These are phyloP conservation scores for Melanchra persicariae DNA, from an alignment of 2,888 invertebrate species.

Conservation along the genomic window DNA sequence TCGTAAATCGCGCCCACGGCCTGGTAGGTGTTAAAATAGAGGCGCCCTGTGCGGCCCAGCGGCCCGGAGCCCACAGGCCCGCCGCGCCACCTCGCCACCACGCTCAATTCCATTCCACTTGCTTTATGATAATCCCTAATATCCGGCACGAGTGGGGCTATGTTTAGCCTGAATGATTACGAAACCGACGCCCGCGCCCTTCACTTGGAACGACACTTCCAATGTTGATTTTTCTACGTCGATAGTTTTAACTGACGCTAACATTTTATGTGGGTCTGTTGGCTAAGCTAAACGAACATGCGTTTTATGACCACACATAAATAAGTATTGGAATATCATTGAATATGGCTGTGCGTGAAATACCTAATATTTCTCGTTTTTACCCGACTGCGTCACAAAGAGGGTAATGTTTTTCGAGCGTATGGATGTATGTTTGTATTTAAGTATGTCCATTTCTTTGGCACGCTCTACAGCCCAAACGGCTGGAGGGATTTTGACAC, in stretches of 20 bases:
- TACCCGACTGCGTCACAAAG: too few relatives aligned
- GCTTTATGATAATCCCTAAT: conserved; percentile 90
- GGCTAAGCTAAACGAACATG: conserved; percentile 36
- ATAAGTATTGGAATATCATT: conserved; percentile 15
- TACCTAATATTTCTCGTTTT: conserved; percentile 8
- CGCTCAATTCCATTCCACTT: conserved; percentile 85
- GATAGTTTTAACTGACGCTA: conserved; percentile 59
- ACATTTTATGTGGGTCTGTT: conserved; percentile 58
- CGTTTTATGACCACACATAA: conserved; percentile 27
- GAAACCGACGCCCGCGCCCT: conserved; percentile 72
- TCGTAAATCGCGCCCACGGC: conserved; percentile 89
- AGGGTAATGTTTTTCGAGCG: too few relatives aligned
- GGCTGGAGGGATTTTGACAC: too few relatives aligned
- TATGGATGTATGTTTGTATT: too few relatives aligned
- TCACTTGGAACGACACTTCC: conserved; percentile 62
- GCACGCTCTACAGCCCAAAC: too few relatives aligned
- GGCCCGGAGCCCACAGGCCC: conserved; percentile 56
- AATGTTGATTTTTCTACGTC: conserved; percentile 65
- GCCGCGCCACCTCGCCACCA: conserved; percentile 64
- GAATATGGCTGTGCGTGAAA: conserved; percentile 12
- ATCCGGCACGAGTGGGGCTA: conserved; percentile 86
- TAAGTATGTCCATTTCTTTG: too few relatives aligned
- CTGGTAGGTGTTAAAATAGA: conserved; percentile 89
- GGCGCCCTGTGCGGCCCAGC: conserved; percentile 87
- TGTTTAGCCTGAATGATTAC: conserved; percentile 81